Conservation (phyloP, 2,797 vertebrate genomes). For the Sebastiscus tertius region DNA sequence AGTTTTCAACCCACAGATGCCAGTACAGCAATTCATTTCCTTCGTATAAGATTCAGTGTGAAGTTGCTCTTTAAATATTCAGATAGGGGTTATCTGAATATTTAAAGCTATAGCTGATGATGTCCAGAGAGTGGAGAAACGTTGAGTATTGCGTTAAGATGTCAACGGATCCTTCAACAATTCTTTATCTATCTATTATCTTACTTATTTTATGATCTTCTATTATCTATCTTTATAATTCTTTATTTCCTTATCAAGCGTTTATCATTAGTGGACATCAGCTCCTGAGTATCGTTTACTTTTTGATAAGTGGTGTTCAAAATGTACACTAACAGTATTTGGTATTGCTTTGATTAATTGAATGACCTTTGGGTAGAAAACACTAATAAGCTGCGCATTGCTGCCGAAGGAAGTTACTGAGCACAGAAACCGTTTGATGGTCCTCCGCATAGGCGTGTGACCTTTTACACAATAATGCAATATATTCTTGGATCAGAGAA, state of each 20-base stretch:
- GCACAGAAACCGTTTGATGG: constrained; percentile 19
- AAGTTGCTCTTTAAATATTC: neutral
- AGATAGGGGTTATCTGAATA: neutral
- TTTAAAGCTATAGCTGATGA: neutral
- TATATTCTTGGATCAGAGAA: constrained; percentile 63
- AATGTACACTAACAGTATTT: constrained; percentile 10
- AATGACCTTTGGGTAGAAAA: constrained; percentile 50
- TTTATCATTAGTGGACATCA: neutral
- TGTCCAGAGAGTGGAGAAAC: neutral
- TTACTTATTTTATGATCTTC: too few species aligned
- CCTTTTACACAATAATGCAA: constrained; percentile 55
- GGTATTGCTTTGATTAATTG: constrained; percentile 36
- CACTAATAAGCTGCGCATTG: constrained; percentile 22
- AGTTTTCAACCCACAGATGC: neutral
- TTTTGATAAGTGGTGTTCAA: neutral
- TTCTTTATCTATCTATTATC: neutral
- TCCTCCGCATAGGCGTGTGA: constrained; percentile 37
- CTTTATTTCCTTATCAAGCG: neutral
- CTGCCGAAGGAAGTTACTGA: constrained; percentile 29
- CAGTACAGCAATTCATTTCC: neutral
- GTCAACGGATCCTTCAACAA: neutral
- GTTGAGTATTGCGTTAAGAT: neutral
- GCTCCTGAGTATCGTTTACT: neutral
- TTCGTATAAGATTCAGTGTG: neutral
- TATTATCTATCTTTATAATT: too few species aligned